phyloP scores from a whole-genome alignment of 2,888 invertebrate species.

The Drosophila villosipedis region DNA sequence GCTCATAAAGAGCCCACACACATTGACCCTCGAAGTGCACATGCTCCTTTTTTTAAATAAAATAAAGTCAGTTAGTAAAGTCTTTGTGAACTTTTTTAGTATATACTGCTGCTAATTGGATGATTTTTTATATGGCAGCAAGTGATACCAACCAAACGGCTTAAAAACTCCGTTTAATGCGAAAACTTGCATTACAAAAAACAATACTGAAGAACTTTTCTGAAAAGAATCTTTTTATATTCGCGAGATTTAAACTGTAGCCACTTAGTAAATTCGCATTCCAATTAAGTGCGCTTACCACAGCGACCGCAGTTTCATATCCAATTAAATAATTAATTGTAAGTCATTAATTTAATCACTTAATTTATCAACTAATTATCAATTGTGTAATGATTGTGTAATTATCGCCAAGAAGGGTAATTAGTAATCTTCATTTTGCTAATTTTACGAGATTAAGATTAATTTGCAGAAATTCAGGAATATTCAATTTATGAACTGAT shows the following conservation, averaged over 20 bases:
- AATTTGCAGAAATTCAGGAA: too few species aligned
- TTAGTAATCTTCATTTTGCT: too few species aligned
- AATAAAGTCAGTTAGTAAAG: background rate
- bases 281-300: background rate
- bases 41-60: background rate
- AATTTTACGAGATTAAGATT: too few species aligned
- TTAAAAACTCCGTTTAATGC: background rate
- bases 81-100: background rate
- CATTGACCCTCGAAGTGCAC: background rate
- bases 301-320: background rate
- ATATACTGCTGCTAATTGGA: constrained; percentile 38
- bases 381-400: background rate
- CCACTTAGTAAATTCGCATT: background rate
- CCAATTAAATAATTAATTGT: background rate
- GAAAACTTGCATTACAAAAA: background rate
- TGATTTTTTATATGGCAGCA: constrained; percentile 4
- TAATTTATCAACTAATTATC: background rate
- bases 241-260: background rate
- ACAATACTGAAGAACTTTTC: background rate
- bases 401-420: too few species aligned
- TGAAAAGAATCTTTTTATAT: background rate
- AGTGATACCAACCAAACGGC: background rate
- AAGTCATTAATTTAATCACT: background rate
- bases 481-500: too few species aligned
- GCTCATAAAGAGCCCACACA: constrained; percentile 15